A percentile compares a stretch with the other conserved stretches of the same genome.
These are phyloP conservation scores for Eidolon dupreanum DNA, from an alignment of 2,797 vertebrate genomes.

Conservation along the genomic window DNA sequence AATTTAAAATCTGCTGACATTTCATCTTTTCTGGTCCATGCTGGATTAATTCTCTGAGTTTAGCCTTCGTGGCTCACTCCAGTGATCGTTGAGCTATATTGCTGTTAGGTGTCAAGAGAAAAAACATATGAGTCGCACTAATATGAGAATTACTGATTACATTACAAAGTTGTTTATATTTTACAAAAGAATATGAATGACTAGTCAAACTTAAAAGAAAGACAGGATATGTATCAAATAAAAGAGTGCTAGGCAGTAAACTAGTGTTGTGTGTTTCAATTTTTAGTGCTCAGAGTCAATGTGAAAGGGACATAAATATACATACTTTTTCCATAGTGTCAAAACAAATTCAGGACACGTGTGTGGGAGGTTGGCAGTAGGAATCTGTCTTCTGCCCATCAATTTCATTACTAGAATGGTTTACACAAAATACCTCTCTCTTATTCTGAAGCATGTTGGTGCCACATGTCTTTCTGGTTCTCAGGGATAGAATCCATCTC, in stretches of 20 bases:
- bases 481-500: neutral
- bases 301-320: neutral
- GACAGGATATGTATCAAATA: neutral
- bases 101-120: neutral
- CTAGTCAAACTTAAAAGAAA: neutral
- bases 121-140: neutral
- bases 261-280: neutral
- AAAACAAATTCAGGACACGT: neutral
- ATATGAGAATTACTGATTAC: neutral
- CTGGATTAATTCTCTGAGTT: neutral
- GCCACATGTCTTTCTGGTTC: neutral
- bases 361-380: neutral
- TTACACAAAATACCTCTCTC: neutral
- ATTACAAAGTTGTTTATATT: neutral
- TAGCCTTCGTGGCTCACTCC: neutral
- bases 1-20: neutral
- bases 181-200: neutral
- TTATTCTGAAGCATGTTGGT: neutral
- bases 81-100: neutral
- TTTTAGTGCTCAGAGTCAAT: neutral
- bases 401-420: neutral
- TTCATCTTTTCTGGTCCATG: neutral
- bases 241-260: neutral
- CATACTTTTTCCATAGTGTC: neutral
- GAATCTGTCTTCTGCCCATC: neutral